These are phyloP conservation scores for Brachyrhaphis roseni DNA, from an alignment of 2,797 vertebrate genomes.

Conservation along the genomic window DNA sequence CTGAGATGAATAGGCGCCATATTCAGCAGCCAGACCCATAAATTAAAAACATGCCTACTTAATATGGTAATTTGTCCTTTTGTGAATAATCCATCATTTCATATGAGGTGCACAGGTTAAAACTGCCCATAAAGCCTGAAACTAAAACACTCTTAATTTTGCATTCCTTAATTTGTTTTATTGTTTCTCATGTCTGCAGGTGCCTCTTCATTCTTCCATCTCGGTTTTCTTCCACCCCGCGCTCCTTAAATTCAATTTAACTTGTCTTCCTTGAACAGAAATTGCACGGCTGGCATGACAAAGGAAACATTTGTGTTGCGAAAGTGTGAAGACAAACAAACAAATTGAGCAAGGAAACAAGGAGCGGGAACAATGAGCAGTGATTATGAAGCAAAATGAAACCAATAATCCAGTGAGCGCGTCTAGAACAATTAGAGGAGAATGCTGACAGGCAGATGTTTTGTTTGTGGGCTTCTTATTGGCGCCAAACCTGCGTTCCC, in stretches of 20 bases:
- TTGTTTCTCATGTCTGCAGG: constrained; percentile 43
- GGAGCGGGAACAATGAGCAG: constrained; percentile 69
- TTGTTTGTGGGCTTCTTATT: constrained; percentile 20
- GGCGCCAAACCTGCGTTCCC: constrained; percentile 54
- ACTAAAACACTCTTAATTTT: constrained; percentile 47
- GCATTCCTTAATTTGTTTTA: constrained; percentile 23
- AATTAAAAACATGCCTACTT: constrained; percentile 56
- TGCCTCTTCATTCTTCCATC: constrained; percentile 32
- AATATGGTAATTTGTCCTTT: constrained; percentile 69
- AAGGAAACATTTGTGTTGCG: constrained; percentile 67
- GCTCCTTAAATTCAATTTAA: constrained; percentile 69
- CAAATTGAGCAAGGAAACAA: constrained; percentile 78
- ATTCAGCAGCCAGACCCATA: constrained; percentile 27
- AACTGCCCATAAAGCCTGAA: constrained; percentile 18
- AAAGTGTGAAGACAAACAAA: constrained; percentile 76
- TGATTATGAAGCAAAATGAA: constrained; percentile 76
- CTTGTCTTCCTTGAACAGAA: constrained; percentile 63
- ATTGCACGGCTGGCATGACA: constrained; percentile 70
- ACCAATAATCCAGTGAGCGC: constrained; percentile 65
- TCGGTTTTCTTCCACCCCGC: constrained; percentile 10
- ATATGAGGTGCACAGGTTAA: constrained; percentile 42
- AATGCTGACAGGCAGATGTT: constrained; percentile 71
- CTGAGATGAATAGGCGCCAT: constrained; percentile 20
- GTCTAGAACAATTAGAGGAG: constrained; percentile 68
- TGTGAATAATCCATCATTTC: constrained; percentile 66